Conservation (phyloP, 1,140 invertebrate species). For the Apis dorsata region DNA sequence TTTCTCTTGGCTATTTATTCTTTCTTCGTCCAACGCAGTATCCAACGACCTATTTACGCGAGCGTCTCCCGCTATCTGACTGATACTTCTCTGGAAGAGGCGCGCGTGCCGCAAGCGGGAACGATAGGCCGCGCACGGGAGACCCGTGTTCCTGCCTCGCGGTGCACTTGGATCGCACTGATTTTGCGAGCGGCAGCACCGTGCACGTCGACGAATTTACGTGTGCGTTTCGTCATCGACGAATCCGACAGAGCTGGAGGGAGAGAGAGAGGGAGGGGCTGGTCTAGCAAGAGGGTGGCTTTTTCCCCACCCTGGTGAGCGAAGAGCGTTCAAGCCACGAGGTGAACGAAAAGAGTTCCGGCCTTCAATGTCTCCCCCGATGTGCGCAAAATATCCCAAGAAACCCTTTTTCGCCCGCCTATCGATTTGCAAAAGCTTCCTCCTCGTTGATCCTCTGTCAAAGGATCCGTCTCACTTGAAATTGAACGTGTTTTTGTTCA, state of each 20-base stretch:
- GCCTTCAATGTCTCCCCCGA: neutral
- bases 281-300: slow-evolving; percentile 23
- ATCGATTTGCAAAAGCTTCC: slow-evolving; percentile 28
- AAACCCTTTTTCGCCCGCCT: slow-evolving; percentile 22
- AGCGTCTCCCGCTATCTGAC: slow-evolving; percentile 39
- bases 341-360: slow-evolving; percentile 30
- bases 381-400: slow-evolving; percentile 29
- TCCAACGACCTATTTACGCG: slow-evolving; percentile 60
- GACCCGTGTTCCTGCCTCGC: slow-evolving; percentile 61
- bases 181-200: slow-evolving; percentile 51
- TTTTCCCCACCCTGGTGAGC: slow-evolving; percentile 35
- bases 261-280: neutral
- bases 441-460: slow-evolving; percentile 27
- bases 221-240: slow-evolving; percentile 65
- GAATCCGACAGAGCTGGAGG: slow-evolving; percentile 23
- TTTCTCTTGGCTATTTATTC: neutral
- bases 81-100: slow-evolving; percentile 30
- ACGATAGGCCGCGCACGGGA: slow-evolving; percentile 62
- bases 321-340: slow-evolving; percentile 29
- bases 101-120: slow-evolving; percentile 64
- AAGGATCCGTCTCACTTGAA: slow-evolving; percentile 17
- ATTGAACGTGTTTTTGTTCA: slow-evolving; percentile 16
- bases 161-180: slow-evolving; percentile 63
- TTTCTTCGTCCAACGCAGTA: neutral
- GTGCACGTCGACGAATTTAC: slow-evolving; percentile 61